Evolutionary conservation across 2,797 vertebrate genomes (phyloP).

Genomic region (Cetoscarus ocellatus): DNA sequence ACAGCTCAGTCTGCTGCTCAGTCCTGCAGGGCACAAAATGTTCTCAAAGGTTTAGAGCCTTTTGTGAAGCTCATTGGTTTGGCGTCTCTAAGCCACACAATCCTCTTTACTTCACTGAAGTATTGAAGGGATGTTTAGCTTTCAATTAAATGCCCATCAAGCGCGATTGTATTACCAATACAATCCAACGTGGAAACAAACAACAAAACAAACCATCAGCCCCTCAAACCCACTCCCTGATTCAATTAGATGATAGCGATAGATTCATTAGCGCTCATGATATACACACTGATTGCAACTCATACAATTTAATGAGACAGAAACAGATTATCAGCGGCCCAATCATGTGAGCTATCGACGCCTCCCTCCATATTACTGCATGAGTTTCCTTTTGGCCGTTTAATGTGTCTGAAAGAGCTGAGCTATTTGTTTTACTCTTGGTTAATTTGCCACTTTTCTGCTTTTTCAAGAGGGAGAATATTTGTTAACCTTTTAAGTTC

Average conservation of each 20-base stretch:
- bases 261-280: conserved; percentile 55
- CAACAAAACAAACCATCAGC: conserved; percentile 47
- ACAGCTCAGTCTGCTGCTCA: conserved; percentile 33
- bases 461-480: no score
- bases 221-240: conserved; percentile 35
- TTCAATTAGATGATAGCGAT: conserved; percentile 60
- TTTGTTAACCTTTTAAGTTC: no score
- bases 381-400: not conserved
- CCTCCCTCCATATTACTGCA: conserved; percentile 3
- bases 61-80: conserved; percentile 35
- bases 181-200: conserved; percentile 30
- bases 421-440: no score
- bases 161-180: conserved; percentile 39
- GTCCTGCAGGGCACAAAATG: conserved; percentile 40
- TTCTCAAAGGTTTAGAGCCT: conserved; percentile 29
- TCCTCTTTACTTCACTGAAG: conserved; percentile 43
- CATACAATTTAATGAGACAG: conserved; percentile 49
- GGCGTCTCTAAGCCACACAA: conserved; percentile 15
- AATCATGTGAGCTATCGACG: conserved; percentile 6
- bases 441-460: no score
- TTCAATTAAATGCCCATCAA: conserved; percentile 40
- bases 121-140: conserved; percentile 37
- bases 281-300: conserved; percentile 54
- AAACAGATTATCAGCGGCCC: conserved; percentile 41
- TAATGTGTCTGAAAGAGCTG: not conserved